Evolutionary conservation across 2,797 vertebrate genomes (phyloP).

Genomic region (Aplochiton taeniatus): DNA sequence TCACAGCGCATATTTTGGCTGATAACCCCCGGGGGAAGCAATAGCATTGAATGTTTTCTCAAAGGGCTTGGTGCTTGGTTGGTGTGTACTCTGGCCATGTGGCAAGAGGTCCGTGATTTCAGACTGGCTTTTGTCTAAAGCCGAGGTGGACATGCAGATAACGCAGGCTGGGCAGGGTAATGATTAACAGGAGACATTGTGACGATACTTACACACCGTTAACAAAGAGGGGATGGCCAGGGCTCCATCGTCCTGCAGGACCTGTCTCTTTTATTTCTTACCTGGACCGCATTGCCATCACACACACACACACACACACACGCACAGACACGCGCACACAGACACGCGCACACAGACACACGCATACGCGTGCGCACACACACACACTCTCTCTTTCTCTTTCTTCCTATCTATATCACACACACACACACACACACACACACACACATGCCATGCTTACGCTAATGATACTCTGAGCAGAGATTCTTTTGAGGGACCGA

Average conservation of each 20-base stretch:
- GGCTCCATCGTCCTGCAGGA: conserved; percentile 3
- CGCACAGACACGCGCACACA: conserved; percentile 1
- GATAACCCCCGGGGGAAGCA: conserved; percentile 30
- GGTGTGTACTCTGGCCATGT: conserved; percentile 13
- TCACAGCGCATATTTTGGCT: conserved; percentile 33
- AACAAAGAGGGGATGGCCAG: conserved; percentile 34
- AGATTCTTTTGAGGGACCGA: too few relatives aligned
- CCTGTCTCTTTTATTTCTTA: conserved; percentile 11
- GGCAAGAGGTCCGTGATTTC: conserved; percentile 33
- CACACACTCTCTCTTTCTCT: background rate
- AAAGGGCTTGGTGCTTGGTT: background rate
- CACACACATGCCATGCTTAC: background rate
- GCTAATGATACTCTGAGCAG: too few relatives aligned
- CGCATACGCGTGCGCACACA: conserved; percentile 22
- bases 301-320: conserved; percentile 7
- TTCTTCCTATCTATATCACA: background rate
- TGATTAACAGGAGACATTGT: conserved; percentile 52
- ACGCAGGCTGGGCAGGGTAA: conserved; percentile 32
- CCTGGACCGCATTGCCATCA: conserved; percentile 20
- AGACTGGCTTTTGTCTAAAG: conserved; percentile 24
- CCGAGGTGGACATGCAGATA: conserved; percentile 36
- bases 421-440: background rate
- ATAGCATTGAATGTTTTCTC: conserved; percentile 11
- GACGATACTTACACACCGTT: conserved; percentile 34
- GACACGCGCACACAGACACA: conserved; percentile 5